Conservation (phyloP, 1,140 invertebrate genomes). For the Magallana angulata region DNA sequence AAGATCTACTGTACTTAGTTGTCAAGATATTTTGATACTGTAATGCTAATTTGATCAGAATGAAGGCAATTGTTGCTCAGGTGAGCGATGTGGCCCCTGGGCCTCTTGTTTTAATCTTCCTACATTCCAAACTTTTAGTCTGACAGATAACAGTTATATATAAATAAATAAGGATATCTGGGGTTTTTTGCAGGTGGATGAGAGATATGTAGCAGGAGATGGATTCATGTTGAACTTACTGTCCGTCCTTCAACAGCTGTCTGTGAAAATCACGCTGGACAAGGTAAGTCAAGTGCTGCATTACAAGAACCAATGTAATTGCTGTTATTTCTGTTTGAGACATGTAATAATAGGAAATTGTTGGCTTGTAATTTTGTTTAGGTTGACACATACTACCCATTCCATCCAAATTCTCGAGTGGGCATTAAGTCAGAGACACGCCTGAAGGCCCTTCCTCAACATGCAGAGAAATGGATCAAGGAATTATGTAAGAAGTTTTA, state of each 20-base stretch:
- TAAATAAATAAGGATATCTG: too few species aligned
- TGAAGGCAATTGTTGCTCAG: too few species aligned
- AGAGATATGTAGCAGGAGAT: constrained; percentile 90
- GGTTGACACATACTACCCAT: constrained; percentile 92
- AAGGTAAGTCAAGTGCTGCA: constrained; percentile 74
- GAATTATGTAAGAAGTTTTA: constrained; percentile 75
- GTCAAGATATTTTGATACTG: too few species aligned
- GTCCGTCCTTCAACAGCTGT: constrained; percentile 92
- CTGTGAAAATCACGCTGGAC: constrained; percentile 86
- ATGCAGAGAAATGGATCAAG: constrained; percentile 88
- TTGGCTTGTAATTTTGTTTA: constrained; percentile 80
- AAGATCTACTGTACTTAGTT: too few species aligned
- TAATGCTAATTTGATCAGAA: too few species aligned
- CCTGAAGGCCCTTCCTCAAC: constrained; percentile 89
- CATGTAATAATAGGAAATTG: too few species aligned
- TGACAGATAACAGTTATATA: too few species aligned
- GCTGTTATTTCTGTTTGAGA: not conserved
- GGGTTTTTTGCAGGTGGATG: constrained; percentile 85
- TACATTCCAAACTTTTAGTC: too few species aligned
- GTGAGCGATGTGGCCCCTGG: too few species aligned
- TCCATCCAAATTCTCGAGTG: constrained; percentile 88
- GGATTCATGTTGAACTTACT: constrained; percentile 97
- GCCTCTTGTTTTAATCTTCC: too few species aligned
- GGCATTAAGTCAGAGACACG: constrained; percentile 91
- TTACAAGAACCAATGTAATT: not conserved